Percentiles rank a stretch among this genome's conserved stretches.
Evolutionary conservation across 92 coral and sea anemone genomes (phyloP).

Genomic region (Scolanthus callimorphus): DNA sequence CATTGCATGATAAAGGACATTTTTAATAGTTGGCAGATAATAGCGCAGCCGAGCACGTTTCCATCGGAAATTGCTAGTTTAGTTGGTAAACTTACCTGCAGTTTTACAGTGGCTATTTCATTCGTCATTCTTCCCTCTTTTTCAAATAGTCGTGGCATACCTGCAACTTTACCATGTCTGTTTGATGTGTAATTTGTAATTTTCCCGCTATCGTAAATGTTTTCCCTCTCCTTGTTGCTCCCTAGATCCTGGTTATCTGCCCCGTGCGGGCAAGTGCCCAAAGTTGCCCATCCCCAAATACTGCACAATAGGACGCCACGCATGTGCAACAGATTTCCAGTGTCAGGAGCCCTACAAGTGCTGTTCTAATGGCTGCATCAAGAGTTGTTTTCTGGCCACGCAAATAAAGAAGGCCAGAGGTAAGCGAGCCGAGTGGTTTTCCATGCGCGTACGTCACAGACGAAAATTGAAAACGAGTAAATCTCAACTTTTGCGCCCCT

Average conservation of each 20-base stretch:
- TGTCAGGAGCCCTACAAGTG: slow-evolving; percentile 56
- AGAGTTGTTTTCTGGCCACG: slow-evolving; percentile 39
- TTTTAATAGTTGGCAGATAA: too few relatives aligned
- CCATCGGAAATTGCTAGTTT: too few relatives aligned
- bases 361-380: slow-evolving; percentile 55
- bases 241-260: neutral
- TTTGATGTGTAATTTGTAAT: neutral
- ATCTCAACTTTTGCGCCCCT: too few relatives aligned
- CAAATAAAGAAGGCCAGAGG: slow-evolving; percentile 18
- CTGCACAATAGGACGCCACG: slow-evolving; percentile 29
- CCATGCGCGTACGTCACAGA: too few relatives aligned
- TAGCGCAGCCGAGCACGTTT: too few relatives aligned
- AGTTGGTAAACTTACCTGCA: too few relatives aligned
- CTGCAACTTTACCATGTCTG: neutral
- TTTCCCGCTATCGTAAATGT: neutral
- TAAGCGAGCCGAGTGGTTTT: too few relatives aligned
- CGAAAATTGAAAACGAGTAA: too few relatives aligned
- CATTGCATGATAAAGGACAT: too few relatives aligned
- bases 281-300: slow-evolving; percentile 13
- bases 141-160: too few relatives aligned
- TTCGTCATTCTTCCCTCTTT: too few relatives aligned
- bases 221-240: neutral
- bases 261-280: slow-evolving; percentile 54
- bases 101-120: too few relatives aligned
- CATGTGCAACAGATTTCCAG: slow-evolving; percentile 41